Percentiles rank a stretch among this genome's conserved stretches.
These are phyloP conservation scores for Drosophila pachea DNA, from an alignment of 1,140 invertebrate species.

Conservation along the genomic window DNA sequence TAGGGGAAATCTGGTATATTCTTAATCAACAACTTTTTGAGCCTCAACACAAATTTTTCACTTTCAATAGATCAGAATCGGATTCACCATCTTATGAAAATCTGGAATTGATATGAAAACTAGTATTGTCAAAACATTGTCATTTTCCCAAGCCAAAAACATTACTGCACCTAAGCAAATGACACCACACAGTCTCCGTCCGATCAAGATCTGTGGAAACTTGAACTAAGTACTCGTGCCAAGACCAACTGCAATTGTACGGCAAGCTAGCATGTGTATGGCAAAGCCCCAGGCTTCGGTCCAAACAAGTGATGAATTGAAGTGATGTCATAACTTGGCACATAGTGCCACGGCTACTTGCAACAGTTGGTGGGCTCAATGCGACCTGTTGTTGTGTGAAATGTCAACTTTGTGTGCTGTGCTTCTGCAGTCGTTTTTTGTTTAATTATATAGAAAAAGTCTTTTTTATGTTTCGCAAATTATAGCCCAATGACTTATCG, in stretches of 20 bases:
- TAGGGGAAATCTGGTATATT: no score
- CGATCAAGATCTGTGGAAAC: slow-evolving; percentile 26
- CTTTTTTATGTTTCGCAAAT: slow-evolving; percentile 49
- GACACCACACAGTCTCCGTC: slow-evolving; percentile 37
- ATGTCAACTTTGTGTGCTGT: slow-evolving; percentile 60
- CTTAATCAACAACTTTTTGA: no score
- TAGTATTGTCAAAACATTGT: neutral
- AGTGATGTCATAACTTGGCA: slow-evolving; percentile 74
- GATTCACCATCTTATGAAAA: no score
- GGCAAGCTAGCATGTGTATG: slow-evolving; percentile 3
- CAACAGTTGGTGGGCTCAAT: slow-evolving; percentile 45
- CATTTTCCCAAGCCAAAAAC: slow-evolving; percentile 40
- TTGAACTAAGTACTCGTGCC: slow-evolving; percentile 12
- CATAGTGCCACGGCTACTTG: slow-evolving; percentile 67
- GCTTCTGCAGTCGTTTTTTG: slow-evolving; percentile 38
- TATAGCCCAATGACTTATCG: slow-evolving; percentile 75
- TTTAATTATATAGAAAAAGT: slow-evolving; percentile 75
- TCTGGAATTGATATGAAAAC: no score
- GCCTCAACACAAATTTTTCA: no score
- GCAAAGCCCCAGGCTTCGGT: slow-evolving; percentile 12
- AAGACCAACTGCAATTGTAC: slow-evolving; percentile 8
- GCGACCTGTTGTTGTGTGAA: slow-evolving; percentile 68
- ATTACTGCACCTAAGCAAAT: slow-evolving; percentile 53
- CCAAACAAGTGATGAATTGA: slow-evolving; percentile 43
- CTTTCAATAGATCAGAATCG: no score